These are phyloP conservation scores for Dryobota labecula DNA, from an alignment of 2,888 invertebrate species.

Conservation along the genomic window DNA sequence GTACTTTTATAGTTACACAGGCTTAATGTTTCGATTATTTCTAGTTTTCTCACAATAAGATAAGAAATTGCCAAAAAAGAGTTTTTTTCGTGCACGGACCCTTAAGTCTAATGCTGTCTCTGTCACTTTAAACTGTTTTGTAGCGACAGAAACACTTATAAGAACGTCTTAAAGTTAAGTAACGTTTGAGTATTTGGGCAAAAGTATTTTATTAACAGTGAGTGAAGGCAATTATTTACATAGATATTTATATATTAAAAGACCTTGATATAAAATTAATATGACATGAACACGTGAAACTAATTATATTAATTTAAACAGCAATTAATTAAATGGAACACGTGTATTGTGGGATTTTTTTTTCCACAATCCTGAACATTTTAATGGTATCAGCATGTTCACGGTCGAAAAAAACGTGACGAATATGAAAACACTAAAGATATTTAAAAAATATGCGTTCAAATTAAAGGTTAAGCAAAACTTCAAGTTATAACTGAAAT, in stretches of 20 bases:
- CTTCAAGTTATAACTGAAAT: constrained; percentile 23
- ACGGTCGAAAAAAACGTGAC: not conserved
- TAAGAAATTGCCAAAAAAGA: too few relatives aligned
- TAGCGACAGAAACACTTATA: too few relatives aligned
- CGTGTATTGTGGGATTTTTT: constrained; percentile 55
- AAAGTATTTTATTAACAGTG: constrained; percentile 3
- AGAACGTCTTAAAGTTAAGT: too few relatives aligned
- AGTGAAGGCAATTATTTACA: constrained; percentile 16
- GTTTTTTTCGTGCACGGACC: too few relatives aligned
- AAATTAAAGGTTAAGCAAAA: constrained; percentile 30
- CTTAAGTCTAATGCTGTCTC: too few relatives aligned
- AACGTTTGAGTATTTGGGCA: too few relatives aligned
- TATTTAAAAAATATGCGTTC: not conserved
- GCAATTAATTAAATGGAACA: constrained; percentile 59
- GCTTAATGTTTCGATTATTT: too few relatives aligned
- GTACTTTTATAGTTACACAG: too few relatives aligned
- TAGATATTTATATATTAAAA: constrained; percentile 21
- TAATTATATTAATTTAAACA: constrained; percentile 59
- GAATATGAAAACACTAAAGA: constrained; percentile 5
- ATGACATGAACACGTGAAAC: constrained; percentile 58
- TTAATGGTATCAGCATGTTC: constrained; percentile 56
- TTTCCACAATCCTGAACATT: constrained; percentile 33
- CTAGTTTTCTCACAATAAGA: too few relatives aligned
- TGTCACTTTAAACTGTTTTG: too few relatives aligned
- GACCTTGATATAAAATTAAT: constrained; percentile 49